phyloP scores from a whole-genome alignment of 2,797 vertebrate genomes.

The Gallinago solitaria region DNA sequence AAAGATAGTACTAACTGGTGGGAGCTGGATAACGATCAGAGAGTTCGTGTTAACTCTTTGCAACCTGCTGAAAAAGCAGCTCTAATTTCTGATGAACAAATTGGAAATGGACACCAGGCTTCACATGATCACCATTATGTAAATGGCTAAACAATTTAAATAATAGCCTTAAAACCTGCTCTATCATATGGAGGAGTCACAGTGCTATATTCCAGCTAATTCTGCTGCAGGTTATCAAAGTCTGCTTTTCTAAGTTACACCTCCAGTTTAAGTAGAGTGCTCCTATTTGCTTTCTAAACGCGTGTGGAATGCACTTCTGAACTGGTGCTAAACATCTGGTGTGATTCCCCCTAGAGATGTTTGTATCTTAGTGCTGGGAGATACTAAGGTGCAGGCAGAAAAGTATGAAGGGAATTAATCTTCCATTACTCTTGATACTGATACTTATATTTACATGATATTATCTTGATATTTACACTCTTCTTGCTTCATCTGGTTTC shows the following conservation, averaged over 20 bases:
- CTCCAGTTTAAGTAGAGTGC: not conserved
- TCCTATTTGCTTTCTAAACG: not conserved
- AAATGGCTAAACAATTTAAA: not conserved
- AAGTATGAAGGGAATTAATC: not conserved
- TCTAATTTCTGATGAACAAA: not conserved
- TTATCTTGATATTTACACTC: not conserved
- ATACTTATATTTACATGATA: not conserved
- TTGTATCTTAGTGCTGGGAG: not conserved
- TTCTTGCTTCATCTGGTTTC: not conserved
- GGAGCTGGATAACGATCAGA: not conserved
- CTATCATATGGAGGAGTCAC: not conserved
- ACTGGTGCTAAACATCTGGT: not conserved
- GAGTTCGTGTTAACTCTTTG: slow-evolving; percentile 16
- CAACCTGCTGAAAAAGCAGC: not conserved
- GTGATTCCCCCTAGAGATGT: not conserved
- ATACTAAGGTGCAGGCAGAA: not conserved
- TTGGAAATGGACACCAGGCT: not conserved
- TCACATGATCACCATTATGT: not conserved
- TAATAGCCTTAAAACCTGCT: not conserved
- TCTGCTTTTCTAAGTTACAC: not conserved
- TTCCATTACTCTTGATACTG: not conserved
- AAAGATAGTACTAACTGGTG: not conserved
- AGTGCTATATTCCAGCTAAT: not conserved
- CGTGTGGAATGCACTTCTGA: not conserved
- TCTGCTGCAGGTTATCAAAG: not conserved